These are phyloP conservation scores for Pachyrhynchus sulphureomaculatus DNA, from an alignment of 1,140 invertebrate genomes.

Conservation along the genomic window DNA sequence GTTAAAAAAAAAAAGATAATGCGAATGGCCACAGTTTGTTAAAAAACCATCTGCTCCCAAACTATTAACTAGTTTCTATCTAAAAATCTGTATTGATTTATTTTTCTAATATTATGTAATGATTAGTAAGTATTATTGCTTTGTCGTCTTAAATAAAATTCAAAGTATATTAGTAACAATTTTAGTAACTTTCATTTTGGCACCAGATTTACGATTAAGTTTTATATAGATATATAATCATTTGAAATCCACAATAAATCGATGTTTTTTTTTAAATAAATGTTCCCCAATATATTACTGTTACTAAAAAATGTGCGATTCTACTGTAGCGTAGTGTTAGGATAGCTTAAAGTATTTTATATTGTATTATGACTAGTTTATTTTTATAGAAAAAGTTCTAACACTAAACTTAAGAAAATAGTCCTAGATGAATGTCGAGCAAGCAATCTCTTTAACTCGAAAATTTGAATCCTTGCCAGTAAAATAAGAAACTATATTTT, in stretches of 20 bases:
- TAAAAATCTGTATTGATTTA: no score
- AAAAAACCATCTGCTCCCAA: no score
- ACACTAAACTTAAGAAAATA: no score
- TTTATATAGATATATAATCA: slow-evolving; percentile 34
- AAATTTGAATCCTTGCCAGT: no score
- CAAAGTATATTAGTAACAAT: slow-evolving; percentile 17
- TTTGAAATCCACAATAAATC: slow-evolving; percentile 45
- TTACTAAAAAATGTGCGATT: neutral
- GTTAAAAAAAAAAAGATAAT: no score
- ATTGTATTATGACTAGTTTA: slow-evolving; percentile 5
- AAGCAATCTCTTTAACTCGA: no score
- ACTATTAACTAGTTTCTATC: no score
- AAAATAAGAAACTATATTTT: no score
- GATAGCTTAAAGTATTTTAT: slow-evolving; percentile 3
- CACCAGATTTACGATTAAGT: slow-evolving; percentile 44
- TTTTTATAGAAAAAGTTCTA: neutral
- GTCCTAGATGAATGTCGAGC: no score
- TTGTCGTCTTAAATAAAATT: slow-evolving; percentile 15
- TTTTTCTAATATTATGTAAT: no score
- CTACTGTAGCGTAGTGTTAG: neutral
- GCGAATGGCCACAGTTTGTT: no score
- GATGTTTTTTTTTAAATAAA: slow-evolving; percentile 39
- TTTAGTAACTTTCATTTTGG: slow-evolving; percentile 49
- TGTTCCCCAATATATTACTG: slow-evolving; percentile 49
- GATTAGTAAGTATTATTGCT: neutral